phyloP scores from a whole-genome alignment of 2,888 invertebrate species.

The Rotaria sp. region DNA sequence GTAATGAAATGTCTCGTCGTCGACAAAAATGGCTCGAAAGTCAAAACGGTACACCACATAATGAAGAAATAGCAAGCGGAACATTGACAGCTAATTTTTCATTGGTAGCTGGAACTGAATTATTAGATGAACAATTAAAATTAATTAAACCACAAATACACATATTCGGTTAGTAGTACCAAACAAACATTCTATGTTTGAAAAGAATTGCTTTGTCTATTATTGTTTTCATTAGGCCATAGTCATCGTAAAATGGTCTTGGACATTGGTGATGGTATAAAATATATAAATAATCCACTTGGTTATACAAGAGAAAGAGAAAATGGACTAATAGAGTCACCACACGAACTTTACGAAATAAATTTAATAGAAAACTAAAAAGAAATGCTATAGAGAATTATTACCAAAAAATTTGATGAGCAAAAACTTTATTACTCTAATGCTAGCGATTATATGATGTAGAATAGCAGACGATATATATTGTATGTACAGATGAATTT shows the following conservation, averaged over 20 bases:
- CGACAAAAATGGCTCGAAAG: not conserved
- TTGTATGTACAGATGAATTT: too few species aligned
- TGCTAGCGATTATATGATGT: too few species aligned
- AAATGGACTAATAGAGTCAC: not conserved
- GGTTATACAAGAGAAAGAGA: not conserved
- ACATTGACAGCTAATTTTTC: not conserved
- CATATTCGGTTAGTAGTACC: not conserved
- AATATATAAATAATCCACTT: not conserved
- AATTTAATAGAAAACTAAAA: not conserved
- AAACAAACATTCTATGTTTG: not conserved
- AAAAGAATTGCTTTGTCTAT: not conserved
- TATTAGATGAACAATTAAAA: not conserved
- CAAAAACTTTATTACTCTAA: too few species aligned
- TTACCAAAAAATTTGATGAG: too few species aligned
- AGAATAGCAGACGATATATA: too few species aligned
- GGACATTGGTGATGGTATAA: not conserved
- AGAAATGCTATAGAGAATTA: too few species aligned
- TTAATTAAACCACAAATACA: not conserved
- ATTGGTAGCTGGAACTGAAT: not conserved
- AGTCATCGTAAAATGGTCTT: slow-evolving; percentile 10
- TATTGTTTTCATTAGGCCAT: not conserved
- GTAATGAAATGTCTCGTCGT: not conserved
- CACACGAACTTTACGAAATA: slow-evolving; percentile 11
- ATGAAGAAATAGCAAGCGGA: not conserved
- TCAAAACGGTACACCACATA: not conserved